Evolutionary conservation across 35 echinoderm and acorn worm genomes (phyloP), one percentile per base, ranked within the genome.

Genomic region (Nesometra sesokonis): DNA sequence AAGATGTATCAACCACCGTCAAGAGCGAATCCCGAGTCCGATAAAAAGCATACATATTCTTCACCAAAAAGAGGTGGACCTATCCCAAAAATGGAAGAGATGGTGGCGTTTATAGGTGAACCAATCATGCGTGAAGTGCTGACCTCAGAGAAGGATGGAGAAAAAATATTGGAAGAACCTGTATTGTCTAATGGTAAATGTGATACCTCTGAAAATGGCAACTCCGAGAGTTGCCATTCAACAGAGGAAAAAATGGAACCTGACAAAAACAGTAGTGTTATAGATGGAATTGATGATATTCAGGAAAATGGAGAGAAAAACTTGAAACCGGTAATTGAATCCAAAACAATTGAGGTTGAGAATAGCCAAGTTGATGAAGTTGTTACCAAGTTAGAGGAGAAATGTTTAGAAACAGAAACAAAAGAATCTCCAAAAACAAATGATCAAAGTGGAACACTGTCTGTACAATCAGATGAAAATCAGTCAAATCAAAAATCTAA

Each of bases 11-110:
- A 35, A 38, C 81, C 81, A 39, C 34, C 81, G 0, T 23, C 81
- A 36, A 83, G 37, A 17, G 4, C 78, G 23, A 30, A 27, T 35
- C 21, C 80, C 0, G 27, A 35, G 0, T 83, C 34, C 30, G 37
- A 38, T 37, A 37, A 35, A 36, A 29, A 29, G 27, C 81, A 35
- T 5, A 30, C 34, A 39, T 32, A 34, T 27, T 35, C 78, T 32
- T 35, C 78, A 80, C 34, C 31, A 9, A 32, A 32, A 80, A 80
- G 34, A 15, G 32, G 32, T 30, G 78, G 78, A 80, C 78, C 81
- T 3, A 35, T 83, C 38, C 81, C 81, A 83, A 83, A 83, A 83
- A 35, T 83, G 34, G 81, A 83, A 83, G 81, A 83, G 30, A 83
- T 83, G 81, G 81, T 83, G 8, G 81, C 81, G 9, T 83, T 83